Percentiles rank a stretch among this genome's conserved stretches.
These are phyloP conservation scores for Thamnaconus septentrionalis DNA, from an alignment of 2,113 vertebrate species.

Conservation along the genomic window DNA sequence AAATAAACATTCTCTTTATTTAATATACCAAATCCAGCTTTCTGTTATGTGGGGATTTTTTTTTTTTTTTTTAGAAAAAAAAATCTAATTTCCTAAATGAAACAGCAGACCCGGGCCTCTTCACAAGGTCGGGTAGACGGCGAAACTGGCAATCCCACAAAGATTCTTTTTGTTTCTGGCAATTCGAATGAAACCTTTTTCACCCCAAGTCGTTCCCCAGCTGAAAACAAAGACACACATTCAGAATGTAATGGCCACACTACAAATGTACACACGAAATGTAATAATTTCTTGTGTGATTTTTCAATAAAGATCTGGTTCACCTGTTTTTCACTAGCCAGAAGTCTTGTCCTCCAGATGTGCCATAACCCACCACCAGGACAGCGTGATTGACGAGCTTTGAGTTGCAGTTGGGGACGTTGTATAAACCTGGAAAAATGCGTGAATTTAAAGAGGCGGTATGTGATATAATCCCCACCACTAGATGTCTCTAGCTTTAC, in stretches of 20 bases:
- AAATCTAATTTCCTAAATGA: too few species aligned
- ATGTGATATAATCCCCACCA: background rate
- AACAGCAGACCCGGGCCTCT: too few species aligned
- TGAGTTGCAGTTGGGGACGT: slow-evolving; percentile 41
- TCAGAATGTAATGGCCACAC: background rate
- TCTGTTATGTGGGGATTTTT: too few species aligned
- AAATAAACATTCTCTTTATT: too few species aligned
- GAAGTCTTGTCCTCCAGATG: slow-evolving; percentile 66
- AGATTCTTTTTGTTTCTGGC: slow-evolving; percentile 73
- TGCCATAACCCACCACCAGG: slow-evolving; percentile 70
- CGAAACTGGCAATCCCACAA: slow-evolving; percentile 72
- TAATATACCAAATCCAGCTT: too few species aligned
- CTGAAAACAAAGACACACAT: slow-evolving; percentile 48
- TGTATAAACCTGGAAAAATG: slow-evolving; percentile 52
- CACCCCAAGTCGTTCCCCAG: slow-evolving; percentile 75
- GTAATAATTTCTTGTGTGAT: background rate
- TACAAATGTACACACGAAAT: background rate
- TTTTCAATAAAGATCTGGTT: background rate
- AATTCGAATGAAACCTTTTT: slow-evolving; percentile 73
- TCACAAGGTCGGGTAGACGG: slow-evolving; percentile 65
- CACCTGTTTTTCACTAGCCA: slow-evolving; percentile 79
- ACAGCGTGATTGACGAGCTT: slow-evolving; percentile 54
- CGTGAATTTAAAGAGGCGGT: background rate
- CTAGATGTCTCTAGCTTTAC: background rate
- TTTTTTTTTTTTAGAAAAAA: too few species aligned